phyloP scores from a whole-genome alignment of 1,140 invertebrate species.

The Microplitis demolitor region DNA sequence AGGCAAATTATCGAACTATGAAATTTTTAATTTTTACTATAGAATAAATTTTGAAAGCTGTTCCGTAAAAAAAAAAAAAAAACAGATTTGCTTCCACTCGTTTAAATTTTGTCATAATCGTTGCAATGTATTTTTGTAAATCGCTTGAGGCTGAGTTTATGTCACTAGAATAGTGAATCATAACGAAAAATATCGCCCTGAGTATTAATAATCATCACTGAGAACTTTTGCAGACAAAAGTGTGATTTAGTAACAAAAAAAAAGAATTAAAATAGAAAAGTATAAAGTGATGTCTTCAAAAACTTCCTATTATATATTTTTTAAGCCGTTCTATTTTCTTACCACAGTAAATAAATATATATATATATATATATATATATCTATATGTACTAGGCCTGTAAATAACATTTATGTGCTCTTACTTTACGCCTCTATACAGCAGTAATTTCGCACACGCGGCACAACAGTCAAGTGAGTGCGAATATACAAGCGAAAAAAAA shows the following conservation, averaged over 20 bases:
- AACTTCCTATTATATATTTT: no score
- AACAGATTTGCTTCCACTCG: no score
- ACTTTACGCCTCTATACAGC: constrained; percentile 15
- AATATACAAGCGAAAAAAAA: constrained; percentile 4
- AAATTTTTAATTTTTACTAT: no score
- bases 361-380: no score
- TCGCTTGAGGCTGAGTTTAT: neutral
- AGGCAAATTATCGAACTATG: no score
- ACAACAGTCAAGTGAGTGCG: constrained; percentile 1
- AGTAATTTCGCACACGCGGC: constrained; percentile 24
- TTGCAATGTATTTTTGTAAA: neutral
- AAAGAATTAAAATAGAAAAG: neutral
- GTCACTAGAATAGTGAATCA: neutral
- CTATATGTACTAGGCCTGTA: neutral
- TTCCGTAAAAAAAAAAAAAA: no score
- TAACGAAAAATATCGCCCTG: neutral
- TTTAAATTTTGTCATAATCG: neutral
- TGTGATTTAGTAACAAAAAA: constrained; percentile 17
- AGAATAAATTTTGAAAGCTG: no score
- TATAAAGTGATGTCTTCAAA: no score
- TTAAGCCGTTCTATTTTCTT: no score
- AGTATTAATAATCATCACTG: constrained; percentile 16
- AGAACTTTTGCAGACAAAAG: constrained; percentile 25
- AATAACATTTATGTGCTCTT: constrained; percentile 26
- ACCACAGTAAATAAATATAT: no score